Evolutionary conservation across 2,113 vertebrate species (phyloP), one percentile per base, ranked within the genome.

Genomic region (Hypocryptadius cinnamomeus): DNA sequence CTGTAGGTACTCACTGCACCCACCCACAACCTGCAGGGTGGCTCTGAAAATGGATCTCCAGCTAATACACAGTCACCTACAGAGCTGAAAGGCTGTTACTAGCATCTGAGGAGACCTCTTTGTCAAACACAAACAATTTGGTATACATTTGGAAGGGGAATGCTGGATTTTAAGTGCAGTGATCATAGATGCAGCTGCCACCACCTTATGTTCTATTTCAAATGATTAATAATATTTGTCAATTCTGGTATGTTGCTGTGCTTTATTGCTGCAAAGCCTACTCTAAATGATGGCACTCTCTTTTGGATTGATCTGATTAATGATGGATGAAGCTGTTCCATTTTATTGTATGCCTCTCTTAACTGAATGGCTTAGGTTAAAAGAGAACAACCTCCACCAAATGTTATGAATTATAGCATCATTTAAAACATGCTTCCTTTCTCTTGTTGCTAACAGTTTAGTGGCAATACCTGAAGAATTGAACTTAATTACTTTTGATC

Each of bases 141-240:
- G n/a, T 59, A 79, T 74, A 73, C 60, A n/a, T 60, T 85, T 94
- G 79, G 86, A 95, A 81, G n/a, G 68, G 40, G 79, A 90, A 86
- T 64, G 57, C 54, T 96, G 65, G 70, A 59, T 96, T 94, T 93
- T 81, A 89, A 97, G 85, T 48, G 79, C 61, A 79, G 74, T 39
- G 56, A 94, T 95, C 96, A 92, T 6, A n/a, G 80, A 93, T 63
- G 77, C 97, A 98, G 96, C 96, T 97, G 97, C 83, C 96, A 88
- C 56, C 51, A 66, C 96, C 97, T 97, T 97, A 96, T 98, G 97
- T 90, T 98, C 92, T 24, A 27, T 95, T 96, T 93, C 69, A 61
- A 96, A 97, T 96, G 93, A 97, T 96, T 97, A 97, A 97, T 96
- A 97, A 95, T 97, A 95, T 97, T 97, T 97, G 96, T 93, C 95